A percentile compares a stretch with the other conserved stretches of the same genome.
Evolutionary conservation across 2,113 vertebrate genomes (phyloP).

Genomic region (Dascyllus trimaculatus): DNA sequence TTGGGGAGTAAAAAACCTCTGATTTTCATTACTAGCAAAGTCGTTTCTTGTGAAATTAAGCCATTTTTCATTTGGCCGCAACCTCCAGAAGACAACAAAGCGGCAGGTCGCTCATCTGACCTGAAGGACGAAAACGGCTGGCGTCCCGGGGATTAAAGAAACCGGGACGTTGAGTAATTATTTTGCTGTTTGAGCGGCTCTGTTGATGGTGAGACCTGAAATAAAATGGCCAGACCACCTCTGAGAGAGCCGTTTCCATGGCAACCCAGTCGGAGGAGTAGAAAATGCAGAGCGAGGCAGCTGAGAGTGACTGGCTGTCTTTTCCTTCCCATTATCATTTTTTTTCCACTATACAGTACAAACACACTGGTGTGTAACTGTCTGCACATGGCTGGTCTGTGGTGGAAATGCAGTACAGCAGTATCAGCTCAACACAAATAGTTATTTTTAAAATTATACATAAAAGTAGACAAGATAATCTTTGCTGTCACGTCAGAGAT

Average conservation of each 20-base stretch:
- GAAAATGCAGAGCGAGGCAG: conserved; percentile 24
- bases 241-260: conserved; percentile 72
- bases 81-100: no score
- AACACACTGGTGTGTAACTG: neutral
- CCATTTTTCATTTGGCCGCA: no score
- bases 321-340: conserved; percentile 1
- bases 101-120: no score
- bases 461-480: no score
- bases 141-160: conserved; percentile 1
- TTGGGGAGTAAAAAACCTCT: neutral
- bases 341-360: neutral
- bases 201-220: conserved; percentile 16
- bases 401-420: neutral
- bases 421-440: no score
- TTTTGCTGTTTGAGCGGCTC: neutral
- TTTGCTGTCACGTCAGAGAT: no score
- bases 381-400: neutral
- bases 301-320: conserved; percentile 25
- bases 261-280: conserved; percentile 61
- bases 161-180: neutral
- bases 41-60: no score
- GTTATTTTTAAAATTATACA: no score
- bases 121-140: no score
- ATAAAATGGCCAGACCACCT: conserved; percentile 53
- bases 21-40: neutral